These are phyloP conservation scores for Zosterops borbonicus DNA, from an alignment of 2,113 vertebrate species.

Conservation along the genomic window DNA sequence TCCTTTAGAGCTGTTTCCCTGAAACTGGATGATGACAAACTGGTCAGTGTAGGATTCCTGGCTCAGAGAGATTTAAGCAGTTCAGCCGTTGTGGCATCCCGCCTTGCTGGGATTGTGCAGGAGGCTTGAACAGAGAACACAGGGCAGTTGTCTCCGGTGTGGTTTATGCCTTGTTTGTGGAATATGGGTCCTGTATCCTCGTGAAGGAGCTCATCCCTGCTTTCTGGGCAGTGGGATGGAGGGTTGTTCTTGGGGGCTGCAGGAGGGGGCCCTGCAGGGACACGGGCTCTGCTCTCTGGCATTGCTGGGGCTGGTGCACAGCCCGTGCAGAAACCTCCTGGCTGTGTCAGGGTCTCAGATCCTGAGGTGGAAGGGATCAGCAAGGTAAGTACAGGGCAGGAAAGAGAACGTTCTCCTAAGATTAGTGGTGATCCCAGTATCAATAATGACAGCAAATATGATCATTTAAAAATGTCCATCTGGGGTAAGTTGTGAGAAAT, in stretches of 20 bases:
- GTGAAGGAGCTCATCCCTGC: rapidly evolving
- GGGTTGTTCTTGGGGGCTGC: background rate
- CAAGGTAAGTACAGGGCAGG: background rate
- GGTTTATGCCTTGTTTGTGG: background rate
- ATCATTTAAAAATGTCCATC: too few relatives aligned
- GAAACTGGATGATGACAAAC: background rate
- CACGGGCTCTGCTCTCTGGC: background rate
- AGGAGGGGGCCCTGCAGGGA: background rate
- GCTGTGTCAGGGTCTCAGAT: background rate
- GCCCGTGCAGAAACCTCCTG: background rate
- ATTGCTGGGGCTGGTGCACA: background rate
- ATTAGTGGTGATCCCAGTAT: background rate
- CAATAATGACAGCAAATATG: background rate
- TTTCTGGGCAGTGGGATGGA: background rate
- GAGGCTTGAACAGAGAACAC: background rate
- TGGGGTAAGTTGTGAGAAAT: too few relatives aligned
- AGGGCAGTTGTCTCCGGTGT: background rate
- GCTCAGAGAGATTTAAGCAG: background rate
- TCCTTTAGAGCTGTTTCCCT: background rate
- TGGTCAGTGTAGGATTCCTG: background rate
- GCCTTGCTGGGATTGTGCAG: background rate
- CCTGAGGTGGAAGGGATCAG: background rate
- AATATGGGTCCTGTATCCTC: background rate
- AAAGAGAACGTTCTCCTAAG: background rate
- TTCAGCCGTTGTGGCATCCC: background rate